A percentile compares a stretch with the other conserved stretches of the same genome.
Conservation (phyloP, 2,113 vertebrate genomes). For the Lamprotornis superbus region DNA sequence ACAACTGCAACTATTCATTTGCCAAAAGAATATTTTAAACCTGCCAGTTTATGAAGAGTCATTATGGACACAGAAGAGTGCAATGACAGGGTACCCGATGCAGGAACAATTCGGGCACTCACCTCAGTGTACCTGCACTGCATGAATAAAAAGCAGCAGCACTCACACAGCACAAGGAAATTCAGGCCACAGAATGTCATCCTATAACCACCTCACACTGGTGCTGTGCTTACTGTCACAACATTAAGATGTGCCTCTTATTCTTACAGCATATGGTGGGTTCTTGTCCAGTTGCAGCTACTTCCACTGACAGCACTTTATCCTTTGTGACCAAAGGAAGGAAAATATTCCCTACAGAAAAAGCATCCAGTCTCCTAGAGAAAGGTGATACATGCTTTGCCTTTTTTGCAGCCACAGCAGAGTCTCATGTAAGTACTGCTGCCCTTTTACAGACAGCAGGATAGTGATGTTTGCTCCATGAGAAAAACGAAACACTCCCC, state of each 20-base stretch:
- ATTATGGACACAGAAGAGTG: not conserved
- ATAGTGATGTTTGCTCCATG: accelerated
- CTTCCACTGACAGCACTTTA: not conserved
- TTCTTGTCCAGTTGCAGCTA: not conserved
- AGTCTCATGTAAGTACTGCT: not conserved
- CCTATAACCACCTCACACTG: not conserved
- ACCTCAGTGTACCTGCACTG: not conserved
- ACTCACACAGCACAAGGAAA: not conserved
- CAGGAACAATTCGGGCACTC: not conserved
- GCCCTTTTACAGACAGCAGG: not conserved
- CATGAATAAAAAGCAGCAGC: not conserved
- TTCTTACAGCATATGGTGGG: not conserved
- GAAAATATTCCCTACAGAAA: not conserved
- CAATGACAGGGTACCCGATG: accelerated
- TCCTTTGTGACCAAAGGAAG: not conserved
- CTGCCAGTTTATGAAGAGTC: not conserved
- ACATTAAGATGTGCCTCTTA: not conserved
- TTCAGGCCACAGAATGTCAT: not conserved
- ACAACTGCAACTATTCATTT: not conserved
- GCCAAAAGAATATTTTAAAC: not conserved
- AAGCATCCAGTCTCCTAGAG: not conserved
- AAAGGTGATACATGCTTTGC: not conserved
- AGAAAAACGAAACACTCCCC: not conserved
- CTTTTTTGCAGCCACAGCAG: not conserved
- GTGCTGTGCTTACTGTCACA: not conserved